Base-by-base conservation (phyloP, 2,888 invertebrate species). In the Dicyrtomina minuta region DNA sequence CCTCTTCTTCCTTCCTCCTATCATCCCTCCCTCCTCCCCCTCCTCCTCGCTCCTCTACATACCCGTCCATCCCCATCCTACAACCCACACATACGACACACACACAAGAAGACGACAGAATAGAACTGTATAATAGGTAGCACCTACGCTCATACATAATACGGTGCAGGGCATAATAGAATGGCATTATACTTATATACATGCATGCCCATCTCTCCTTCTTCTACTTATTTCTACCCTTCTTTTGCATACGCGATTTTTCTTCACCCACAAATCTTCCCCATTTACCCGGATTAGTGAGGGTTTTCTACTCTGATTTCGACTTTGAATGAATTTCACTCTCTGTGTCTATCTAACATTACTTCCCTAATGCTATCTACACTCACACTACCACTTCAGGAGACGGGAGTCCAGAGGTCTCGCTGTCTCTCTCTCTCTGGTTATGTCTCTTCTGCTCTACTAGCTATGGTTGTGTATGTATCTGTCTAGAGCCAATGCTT, bases 251-350 rank as follows among this genome's bases (percentile, higher is more conserved):
- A 64, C 39, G 64, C 64, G 27, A 66, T 56, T 66, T 55, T 66
- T 66, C 66, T 66, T 56, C 66, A 44, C 24, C 26, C 56, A 56
- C 66, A 66, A 64, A 64, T 64, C 66, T 66, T 66, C 44, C 41
- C 39, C 66, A 66, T 66, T 66, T 66, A 56, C 66, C 44, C 43
- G 66, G 66, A 66, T 56, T 66, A 66, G 66, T 56, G 26, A 64
- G 64, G 51, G 49, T 56, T 58, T 66, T 66, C 59, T 58, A 58
- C 58, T 66, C 27, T 66, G 66, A 66, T 66, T 66, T 66, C 33
- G 46, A 27, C 59, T 56, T 66, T 49, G 58, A 66, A 59, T 66
- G 66, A 66, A 59, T 58, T 66, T 27, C 46, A 49, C 46, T 64
- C 39, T 51, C 55, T 55, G 55, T 55, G 55, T 55, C 55, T 55